These are phyloP conservation scores for Pterophyllum scalare DNA, from an alignment of 2,113 vertebrate species.

Conservation along the genomic window DNA sequence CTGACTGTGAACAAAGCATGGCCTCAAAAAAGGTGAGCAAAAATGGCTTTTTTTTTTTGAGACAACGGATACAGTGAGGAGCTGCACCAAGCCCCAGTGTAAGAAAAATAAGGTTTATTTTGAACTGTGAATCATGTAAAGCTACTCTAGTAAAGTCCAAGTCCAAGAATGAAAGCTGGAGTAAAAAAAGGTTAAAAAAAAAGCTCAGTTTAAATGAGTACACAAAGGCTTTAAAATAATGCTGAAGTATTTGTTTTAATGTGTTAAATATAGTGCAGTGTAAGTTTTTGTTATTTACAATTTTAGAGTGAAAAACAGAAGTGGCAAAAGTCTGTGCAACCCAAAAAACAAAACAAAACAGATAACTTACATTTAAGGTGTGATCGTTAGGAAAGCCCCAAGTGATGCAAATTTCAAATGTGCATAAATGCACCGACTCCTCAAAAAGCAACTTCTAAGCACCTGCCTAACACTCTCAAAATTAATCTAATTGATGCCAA, in stretches of 20 bases:
- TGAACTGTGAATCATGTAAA: background rate
- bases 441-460: background rate
- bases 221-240: too few species aligned
- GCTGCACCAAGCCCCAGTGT: background rate
- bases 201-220: too few species aligned
- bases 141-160: background rate
- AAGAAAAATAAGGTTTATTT: background rate
- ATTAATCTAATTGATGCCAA: background rate
- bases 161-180: background rate
- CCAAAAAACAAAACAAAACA: too few species aligned
- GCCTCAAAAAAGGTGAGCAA: background rate
- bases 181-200: background rate
- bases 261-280: background rate
- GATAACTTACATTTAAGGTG: too few species aligned
- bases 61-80: background rate
- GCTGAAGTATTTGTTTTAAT: background rate
- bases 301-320: background rate
- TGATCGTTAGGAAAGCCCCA: background rate
- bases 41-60: background rate
- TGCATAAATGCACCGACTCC: background rate
- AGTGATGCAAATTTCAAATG: background rate
- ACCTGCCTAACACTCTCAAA: background rate
- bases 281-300: background rate
- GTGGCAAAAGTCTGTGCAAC: too few species aligned
- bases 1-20: background rate